Conservation (phyloP, 1,140 invertebrate genomes). For the Neodiprion pinetum region DNA sequence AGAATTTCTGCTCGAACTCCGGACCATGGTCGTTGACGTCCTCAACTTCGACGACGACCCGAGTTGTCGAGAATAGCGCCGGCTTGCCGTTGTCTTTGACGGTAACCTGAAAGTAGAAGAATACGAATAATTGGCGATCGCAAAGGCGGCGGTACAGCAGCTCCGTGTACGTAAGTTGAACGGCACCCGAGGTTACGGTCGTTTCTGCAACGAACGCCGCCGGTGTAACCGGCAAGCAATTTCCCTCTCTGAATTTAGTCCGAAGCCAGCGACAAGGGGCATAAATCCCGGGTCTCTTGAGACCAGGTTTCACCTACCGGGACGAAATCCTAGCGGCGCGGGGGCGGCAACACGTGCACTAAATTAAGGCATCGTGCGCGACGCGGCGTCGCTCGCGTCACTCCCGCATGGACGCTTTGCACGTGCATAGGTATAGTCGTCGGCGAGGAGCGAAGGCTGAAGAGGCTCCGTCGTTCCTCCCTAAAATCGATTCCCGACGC, state of each 20-base stretch:
- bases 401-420: neutral
- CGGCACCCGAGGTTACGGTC: neutral
- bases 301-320: neutral
- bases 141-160: neutral
- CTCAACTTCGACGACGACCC: constrained; percentile 80
- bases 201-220: neutral
- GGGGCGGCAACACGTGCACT: constrained; percentile 47
- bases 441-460: neutral
- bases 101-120: constrained; percentile 66
- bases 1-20: constrained; percentile 81
- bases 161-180: neutral
- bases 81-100: constrained; percentile 83
- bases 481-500: constrained; percentile 22
- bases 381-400: neutral
- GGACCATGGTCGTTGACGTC: constrained; percentile 88
- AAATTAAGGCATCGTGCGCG: constrained; percentile 44
- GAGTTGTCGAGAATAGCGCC: constrained; percentile 78
- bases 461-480: neutral
- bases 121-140: constrained; percentile 10
- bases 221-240: constrained; percentile 24
- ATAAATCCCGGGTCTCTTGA: neutral
- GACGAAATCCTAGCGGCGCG: constrained; percentile 36
- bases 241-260: constrained; percentile 17
- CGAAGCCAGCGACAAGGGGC: neutral
- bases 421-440: neutral